Evolutionary conservation across 2,113 vertebrate species (phyloP).

Genomic region (Cynocephalus volans): DNA sequence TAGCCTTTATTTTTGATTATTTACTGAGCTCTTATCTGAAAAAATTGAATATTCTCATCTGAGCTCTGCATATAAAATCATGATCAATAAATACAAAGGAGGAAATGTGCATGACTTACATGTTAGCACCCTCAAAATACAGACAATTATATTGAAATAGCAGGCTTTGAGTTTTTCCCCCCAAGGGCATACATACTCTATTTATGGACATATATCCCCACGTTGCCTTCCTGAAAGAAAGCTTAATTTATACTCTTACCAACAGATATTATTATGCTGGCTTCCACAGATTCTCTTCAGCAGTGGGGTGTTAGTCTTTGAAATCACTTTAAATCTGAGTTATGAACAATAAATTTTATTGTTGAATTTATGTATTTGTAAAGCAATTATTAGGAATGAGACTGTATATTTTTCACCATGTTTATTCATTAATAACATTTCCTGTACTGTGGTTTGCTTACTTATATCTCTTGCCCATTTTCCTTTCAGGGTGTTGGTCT

Average conservation of each 20-base stretch:
- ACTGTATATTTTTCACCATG: background rate
- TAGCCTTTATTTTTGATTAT: constrained; percentile 59
- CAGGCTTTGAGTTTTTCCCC: background rate
- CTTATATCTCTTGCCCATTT: background rate
- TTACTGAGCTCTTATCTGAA: constrained; percentile 28
- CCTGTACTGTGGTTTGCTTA: background rate
- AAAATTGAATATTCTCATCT: constrained; percentile 33
- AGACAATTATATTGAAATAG: background rate
- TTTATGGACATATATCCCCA: background rate
- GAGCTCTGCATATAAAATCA: background rate
- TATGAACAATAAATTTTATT: background rate
- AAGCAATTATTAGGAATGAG: background rate
- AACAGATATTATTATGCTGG: background rate
- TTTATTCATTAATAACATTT: background rate
- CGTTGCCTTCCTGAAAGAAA: background rate
- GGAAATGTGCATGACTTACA: background rate
- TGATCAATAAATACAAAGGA: background rate
- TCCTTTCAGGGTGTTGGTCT: background rate
- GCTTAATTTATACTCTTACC: background rate
- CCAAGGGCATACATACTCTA: background rate
- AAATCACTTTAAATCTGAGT: background rate
- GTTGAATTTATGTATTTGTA: constrained; percentile 32
- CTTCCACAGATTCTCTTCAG: background rate
- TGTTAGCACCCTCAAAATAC: background rate
- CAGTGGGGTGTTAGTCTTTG: background rate